Evolutionary conservation across 2,113 vertebrate species (phyloP).

Genomic region (Ailuropoda melanoleuca): DNA sequence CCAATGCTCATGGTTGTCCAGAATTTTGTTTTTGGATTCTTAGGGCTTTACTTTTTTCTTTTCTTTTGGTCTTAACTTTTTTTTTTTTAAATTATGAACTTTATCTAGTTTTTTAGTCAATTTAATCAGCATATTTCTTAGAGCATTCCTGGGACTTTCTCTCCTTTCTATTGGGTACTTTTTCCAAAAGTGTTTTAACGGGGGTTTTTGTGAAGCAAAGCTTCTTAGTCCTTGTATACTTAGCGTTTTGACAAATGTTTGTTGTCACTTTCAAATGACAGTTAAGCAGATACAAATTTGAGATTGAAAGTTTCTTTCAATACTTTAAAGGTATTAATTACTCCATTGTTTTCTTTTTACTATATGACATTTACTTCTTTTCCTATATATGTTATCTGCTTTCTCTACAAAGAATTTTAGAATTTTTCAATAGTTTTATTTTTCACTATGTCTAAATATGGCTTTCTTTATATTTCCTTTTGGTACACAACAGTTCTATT

Average conservation of each 20-base stretch:
- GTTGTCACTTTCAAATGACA: not conserved
- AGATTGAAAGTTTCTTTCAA: not conserved
- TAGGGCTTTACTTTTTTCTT: not conserved
- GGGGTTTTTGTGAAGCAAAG: not conserved
- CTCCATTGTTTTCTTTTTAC: not conserved
- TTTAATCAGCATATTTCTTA: not conserved
- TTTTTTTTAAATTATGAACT: not conserved
- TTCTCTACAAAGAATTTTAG: not conserved
- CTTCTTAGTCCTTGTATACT: not conserved
- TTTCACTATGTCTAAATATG: not conserved
- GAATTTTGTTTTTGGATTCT: not conserved
- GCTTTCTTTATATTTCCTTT: not conserved
- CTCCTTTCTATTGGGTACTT: not conserved
- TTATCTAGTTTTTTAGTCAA: not conserved
- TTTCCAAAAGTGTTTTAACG: not conserved
- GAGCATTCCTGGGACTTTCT: not conserved
- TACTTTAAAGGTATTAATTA: not conserved
- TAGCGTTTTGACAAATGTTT: not conserved
- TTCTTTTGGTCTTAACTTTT: not conserved
- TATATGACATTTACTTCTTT: not conserved
- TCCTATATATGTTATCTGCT: not conserved
- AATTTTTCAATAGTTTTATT: not conserved
- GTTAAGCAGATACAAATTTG: not conserved
- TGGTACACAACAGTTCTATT: not conserved
- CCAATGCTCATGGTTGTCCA: not conserved